Evolutionary conservation across 2,888 invertebrate genomes (phyloP), one percentile per base, ranked within the genome.

Genomic region (Ceraclea dissimilis): DNA sequence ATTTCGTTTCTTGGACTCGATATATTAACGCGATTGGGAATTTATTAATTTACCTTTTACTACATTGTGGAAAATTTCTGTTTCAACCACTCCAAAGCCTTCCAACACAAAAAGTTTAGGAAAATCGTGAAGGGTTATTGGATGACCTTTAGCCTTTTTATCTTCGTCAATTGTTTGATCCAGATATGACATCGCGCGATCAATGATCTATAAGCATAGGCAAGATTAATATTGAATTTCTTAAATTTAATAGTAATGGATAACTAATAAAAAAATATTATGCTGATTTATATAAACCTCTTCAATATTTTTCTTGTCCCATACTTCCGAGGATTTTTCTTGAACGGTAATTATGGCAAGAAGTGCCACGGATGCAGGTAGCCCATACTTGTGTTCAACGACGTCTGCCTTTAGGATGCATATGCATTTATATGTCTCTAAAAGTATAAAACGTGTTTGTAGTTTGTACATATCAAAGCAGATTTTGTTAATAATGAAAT

Each of bases 341-440:
- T 54, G 46, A 5, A 49, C 57, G n/a, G 39, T 47, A 10, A 46
- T 49, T 19, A 57, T 19, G 1, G 54, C 48, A 17, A 64, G 70
- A 68, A 64, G 68, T 67, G 59, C 70, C 62, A 63, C 69, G 67
- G 61, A 70, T 67, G 60, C 68, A 65, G 61, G 70, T 65, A 65
- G 17, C 4, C 47, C 47, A 19, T 47, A 20, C 19, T 11, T 20
- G 6, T 18, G 19, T 16, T 47, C 20, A 47, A 47, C 18, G 2
- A 19, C 47, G 18, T 47, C 47, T 17, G 47, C 47, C 16, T 39
- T 39, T 13, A 16, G 13, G 13, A 39, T 39, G 13, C 39, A 39
- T 4, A 39, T 39, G 13, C 39, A 39, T 13, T 39, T 39, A 13
- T n/a, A 39, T 4, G 39, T 16, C 13, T 39, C 39, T 39, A 13